phyloP scores from a whole-genome alignment of 2,797 vertebrate species.

The Lateolabrax maculatus region DNA sequence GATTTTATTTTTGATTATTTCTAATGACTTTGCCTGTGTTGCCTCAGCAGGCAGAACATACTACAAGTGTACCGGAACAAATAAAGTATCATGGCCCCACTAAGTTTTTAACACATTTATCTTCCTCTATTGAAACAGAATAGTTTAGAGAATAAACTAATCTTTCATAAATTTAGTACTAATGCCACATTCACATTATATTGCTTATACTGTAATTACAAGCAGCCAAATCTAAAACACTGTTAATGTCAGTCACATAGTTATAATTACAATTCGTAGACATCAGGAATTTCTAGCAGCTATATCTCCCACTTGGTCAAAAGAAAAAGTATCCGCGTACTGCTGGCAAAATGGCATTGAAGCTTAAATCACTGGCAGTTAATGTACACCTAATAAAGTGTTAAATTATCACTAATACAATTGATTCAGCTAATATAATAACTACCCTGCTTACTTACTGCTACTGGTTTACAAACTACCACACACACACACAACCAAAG shows the following conservation, averaged over 20 bases:
- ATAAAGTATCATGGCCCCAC: neutral
- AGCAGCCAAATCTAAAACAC: neutral
- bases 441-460: neutral
- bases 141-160: neutral
- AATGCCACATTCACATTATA: neutral
- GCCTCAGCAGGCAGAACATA: neutral
- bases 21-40: conserved; percentile 4
- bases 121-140: neutral
- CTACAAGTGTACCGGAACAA: neutral
- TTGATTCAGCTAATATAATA: neutral
- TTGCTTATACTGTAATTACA: neutral
- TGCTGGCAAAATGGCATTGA: neutral
- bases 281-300: neutral
- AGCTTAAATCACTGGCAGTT: neutral
- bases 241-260: neutral
- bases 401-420: neutral
- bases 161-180: neutral
- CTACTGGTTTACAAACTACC: neutral
- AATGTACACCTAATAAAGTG: neutral
- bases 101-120: neutral
- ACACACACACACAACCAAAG: neutral
- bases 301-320: no score
- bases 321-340: neutral
- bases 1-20: conserved; percentile 21
- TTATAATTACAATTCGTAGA: neutral